Evolutionary conservation across 2,113 vertebrate species (phyloP).

Genomic region (Aspidoscelis tigris): DNA sequence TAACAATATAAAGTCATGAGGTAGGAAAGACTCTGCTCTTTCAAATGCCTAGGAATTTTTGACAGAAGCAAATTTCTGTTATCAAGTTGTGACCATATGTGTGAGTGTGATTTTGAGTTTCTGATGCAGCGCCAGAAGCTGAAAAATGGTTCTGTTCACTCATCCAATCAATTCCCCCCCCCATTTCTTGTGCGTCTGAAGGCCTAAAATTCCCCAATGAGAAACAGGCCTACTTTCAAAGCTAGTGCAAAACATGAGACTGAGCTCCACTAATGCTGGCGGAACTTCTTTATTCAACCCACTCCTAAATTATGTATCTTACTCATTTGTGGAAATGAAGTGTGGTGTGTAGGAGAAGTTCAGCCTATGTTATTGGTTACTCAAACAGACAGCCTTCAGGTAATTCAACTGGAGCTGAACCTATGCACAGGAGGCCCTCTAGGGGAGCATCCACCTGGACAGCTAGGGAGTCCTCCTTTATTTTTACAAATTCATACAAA

Average conservation of each 20-base stretch:
- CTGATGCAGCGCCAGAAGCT: slow-evolving; percentile 16
- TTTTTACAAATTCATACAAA: too few relatives aligned
- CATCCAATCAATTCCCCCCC: neutral
- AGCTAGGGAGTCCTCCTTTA: neutral
- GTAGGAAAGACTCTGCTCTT: neutral
- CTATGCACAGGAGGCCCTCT: neutral
- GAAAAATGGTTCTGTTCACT: neutral
- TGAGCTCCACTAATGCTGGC: neutral
- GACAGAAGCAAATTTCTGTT: neutral
- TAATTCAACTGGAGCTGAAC: neutral
- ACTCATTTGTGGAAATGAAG: neutral
- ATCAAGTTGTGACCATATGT: too few relatives aligned
- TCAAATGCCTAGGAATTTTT: neutral
- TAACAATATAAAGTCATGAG: neutral
- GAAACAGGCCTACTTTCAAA: slow-evolving; percentile 24
- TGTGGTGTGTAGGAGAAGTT: neutral
- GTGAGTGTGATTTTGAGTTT: neutral
- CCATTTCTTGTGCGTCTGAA: slow-evolving; percentile 5
- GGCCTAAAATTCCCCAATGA: neutral
- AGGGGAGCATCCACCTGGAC: neutral
- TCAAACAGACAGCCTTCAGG: slow-evolving; percentile 1
- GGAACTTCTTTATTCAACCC: neutral
- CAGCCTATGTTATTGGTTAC: neutral
- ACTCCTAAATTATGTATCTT: slow-evolving; percentile 20
- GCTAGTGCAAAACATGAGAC: neutral